phyloP scores from a whole-genome alignment of 1,140 invertebrate genomes.

The Goniozus legneri region DNA sequence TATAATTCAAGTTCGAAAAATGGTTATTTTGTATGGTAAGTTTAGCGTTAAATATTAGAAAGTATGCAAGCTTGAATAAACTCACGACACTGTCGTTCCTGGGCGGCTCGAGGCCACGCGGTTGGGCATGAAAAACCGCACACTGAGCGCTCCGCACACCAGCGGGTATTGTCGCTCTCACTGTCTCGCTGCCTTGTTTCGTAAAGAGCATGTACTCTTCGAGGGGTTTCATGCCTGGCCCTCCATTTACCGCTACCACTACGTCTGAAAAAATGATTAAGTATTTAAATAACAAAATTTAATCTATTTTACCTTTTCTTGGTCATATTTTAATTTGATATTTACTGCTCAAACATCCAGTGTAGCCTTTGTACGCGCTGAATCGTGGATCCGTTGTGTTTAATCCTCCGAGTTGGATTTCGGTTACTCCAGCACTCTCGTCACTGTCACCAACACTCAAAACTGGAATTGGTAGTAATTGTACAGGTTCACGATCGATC shows the following conservation, averaged over 20 bases:
- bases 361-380: conserved; percentile 78
- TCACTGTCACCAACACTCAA: conserved; percentile 62
- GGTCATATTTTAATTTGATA: conserved; percentile 18
- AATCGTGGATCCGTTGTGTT: conserved; percentile 78
- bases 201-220: conserved; percentile 88
- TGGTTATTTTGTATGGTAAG: too few species aligned
- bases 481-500: conserved; percentile 73
- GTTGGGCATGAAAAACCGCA: conserved; percentile 68
- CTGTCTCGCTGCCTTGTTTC: conserved; percentile 73
- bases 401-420: conserved; percentile 81
- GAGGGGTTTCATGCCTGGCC: conserved; percentile 73
- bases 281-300: too few species aligned
- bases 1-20: too few species aligned
- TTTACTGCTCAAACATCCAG: conserved; percentile 85
- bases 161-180: conserved; percentile 75
- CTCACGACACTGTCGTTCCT: conserved; percentile 67
- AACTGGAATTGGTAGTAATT: conserved; percentile 63
- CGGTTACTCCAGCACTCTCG: conserved; percentile 62
- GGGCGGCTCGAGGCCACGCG: conserved; percentile 58
- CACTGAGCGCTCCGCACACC: conserved; percentile 81
- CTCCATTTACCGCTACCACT: conserved; percentile 73
- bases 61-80: too few species aligned
- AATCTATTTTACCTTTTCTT: not conserved
- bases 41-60: too few species aligned
- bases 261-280: conserved; percentile 62